These are phyloP conservation scores for Oithona nana DNA, from an alignment of 2,888 invertebrate genomes.

Conservation along the genomic window DNA sequence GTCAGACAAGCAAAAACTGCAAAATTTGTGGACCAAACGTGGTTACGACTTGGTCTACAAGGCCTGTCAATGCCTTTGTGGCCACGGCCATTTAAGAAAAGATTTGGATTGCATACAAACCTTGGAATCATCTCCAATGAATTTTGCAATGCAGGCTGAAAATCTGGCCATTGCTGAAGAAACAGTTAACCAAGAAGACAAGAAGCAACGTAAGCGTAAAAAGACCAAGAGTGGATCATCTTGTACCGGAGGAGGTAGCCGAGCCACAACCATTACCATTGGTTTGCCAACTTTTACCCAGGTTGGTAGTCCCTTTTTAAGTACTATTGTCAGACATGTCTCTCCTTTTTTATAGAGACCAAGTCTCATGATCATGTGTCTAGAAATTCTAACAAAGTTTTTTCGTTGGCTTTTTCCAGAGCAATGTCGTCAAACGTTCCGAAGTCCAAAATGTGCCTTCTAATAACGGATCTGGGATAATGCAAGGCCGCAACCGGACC, in stretches of 20 bases:
- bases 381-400: background rate
- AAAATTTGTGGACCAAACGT: slow-evolving; percentile 93
- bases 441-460: slow-evolving; percentile 15
- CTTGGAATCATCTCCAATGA: background rate
- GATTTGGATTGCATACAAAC: slow-evolving; percentile 71
- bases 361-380: no score
- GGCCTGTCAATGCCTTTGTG: slow-evolving; percentile 82
- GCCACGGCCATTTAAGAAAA: slow-evolving; percentile 76
- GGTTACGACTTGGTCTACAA: slow-evolving; percentile 90
- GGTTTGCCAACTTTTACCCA: background rate
- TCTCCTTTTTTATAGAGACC: no score
- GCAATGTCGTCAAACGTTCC: slow-evolving; percentile 7
- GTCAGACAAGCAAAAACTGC: slow-evolving; percentile 81
- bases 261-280: background rate
- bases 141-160: background rate
- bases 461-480: no score
- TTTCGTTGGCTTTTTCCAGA: background rate
- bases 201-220: slow-evolving; percentile 18
- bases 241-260: no score
- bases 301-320: no score
- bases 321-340: no score
- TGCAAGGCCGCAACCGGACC: slow-evolving; percentile 7
- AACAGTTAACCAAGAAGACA: no score
- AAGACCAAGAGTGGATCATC: slow-evolving; percentile 4
- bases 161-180: no score